Evolutionary conservation across 2,797 vertebrate species (phyloP), one percentile per base, ranked within the genome.

Genomic region (Rhinella marina): DNA sequence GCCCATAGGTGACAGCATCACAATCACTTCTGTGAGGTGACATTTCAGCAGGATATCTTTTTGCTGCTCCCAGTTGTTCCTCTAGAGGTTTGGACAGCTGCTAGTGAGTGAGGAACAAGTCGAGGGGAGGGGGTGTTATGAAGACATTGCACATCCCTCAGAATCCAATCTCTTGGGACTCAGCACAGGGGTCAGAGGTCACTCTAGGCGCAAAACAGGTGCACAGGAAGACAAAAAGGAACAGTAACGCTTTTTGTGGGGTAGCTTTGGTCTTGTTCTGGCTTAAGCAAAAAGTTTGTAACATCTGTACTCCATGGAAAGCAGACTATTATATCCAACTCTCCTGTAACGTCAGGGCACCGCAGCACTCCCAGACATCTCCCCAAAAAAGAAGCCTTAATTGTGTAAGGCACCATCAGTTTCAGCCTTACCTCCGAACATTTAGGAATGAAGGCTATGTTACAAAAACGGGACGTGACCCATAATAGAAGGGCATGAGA

Each of bases 51-150:
- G 84, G 48, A 85, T 41, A 21, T 50, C 48, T 85, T 17, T 21
- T 27, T 19, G 57, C 0, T 11, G 57, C 19, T 16, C 72, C 93
- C 97, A 97, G 96, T 97, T 98, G 97, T 91, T 95, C 87, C 88
- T 88, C 87, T 90, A 90, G 95, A 95, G 96, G 96, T 96, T 97
- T 96, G 94, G 94, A 95, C 98, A 99, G 97, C 96, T 98, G 96
- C 94, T 79, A n/a, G 29, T 1, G 64, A 90, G 85, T 89, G 56
- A 90, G 87, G 89, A 91, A 80, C 11, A n/a, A 16, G 75, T 84
- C 48, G 86, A 81, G 23, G 68, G 83, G 50, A 64, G 79, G 64
- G 87, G 32, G 56, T 81, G 87, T 14, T 0, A 6, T 77, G 81
- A 86, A 52, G 52, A 70, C 70, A 77, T 48, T 66, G 83, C 77